Percentiles rank a stretch among this genome's conserved stretches.
Conservation (phyloP, 1,140 invertebrate genomes). For the Drosophila parvula region DNA sequence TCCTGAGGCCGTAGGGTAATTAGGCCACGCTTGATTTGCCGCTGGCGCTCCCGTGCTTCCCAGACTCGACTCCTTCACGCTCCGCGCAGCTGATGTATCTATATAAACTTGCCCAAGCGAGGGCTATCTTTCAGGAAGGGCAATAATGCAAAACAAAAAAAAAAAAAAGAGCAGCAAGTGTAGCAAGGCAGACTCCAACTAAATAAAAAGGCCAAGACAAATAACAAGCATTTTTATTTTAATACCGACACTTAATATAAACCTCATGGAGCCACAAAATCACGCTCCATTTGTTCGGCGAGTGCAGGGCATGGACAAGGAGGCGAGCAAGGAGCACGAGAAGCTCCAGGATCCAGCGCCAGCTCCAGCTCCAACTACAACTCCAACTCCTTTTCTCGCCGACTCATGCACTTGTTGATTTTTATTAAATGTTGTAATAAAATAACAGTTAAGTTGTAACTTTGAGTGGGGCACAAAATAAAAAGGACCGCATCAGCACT, state of each 20-base stretch:
- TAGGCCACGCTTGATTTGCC: slow-evolving; percentile 76
- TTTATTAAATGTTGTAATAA: slow-evolving; percentile 84
- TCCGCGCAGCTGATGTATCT: slow-evolving; percentile 18
- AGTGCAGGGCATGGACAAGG: slow-evolving; percentile 37
- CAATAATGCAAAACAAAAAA: slow-evolving; percentile 54
- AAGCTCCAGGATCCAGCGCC: slow-evolving; percentile 12
- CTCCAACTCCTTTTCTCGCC: slow-evolving; percentile 48
- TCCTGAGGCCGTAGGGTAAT: slow-evolving; percentile 66
- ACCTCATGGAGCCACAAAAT: slow-evolving; percentile 81
- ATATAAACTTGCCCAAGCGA: slow-evolving; percentile 1
- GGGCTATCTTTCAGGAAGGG: slow-evolving; percentile 37
- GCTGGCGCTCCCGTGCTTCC: slow-evolving; percentile 45
- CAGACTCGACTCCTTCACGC: slow-evolving; percentile 12
- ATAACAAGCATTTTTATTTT: slow-evolving; percentile 82
- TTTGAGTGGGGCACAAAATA: slow-evolving; percentile 76
- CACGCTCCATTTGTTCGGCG: slow-evolving; percentile 78
- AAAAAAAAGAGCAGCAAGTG: slow-evolving; percentile 22
- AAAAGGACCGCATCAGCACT: slow-evolving; percentile 60
- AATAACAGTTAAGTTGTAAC: slow-evolving; percentile 84
- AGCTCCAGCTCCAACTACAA: not conserved
- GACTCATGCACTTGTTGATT: slow-evolving; percentile 83
- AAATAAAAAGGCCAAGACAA: slow-evolving; percentile 78
- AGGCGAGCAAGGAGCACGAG: slow-evolving; percentile 7
- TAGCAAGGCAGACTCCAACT: slow-evolving; percentile 45
- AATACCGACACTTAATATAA: slow-evolving; percentile 80